A percentile compares a stretch with the other conserved stretches of the same genome.
These are phyloP conservation scores for Caenorhabditis doughertyi DNA, from an alignment of 2,888 invertebrate species.

Conservation along the genomic window DNA sequence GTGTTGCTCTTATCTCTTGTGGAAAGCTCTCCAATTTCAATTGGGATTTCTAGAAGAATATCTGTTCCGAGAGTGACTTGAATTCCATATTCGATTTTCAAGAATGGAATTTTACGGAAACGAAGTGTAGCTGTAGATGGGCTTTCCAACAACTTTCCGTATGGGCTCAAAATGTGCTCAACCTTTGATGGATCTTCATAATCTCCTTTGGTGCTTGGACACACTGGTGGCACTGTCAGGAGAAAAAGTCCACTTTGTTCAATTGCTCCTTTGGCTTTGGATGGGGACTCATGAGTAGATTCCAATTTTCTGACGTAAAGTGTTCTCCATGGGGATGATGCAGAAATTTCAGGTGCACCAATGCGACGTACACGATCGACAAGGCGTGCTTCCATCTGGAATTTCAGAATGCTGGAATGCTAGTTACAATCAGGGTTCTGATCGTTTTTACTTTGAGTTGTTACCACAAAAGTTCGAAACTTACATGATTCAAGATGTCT, in stretches of 20 bases:
- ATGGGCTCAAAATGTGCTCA: conserved; percentile 65
- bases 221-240: conserved; percentile 70
- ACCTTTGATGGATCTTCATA: conserved; percentile 58
- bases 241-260: conserved; percentile 66
- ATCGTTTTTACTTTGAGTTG: no score
- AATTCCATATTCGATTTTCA: conserved; percentile 74
- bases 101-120: conserved; percentile 73
- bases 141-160: conserved; percentile 68
- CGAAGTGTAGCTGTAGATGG: conserved; percentile 73
- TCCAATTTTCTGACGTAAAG: conserved; percentile 65
- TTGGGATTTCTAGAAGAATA: conserved; percentile 70
- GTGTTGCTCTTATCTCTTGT: conserved; percentile 65
- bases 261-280: conserved; percentile 58
- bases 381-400: conserved; percentile 73
- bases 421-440: not conserved
- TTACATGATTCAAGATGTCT: conserved; percentile 71
- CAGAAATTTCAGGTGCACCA: conserved; percentile 66
- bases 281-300: conserved; percentile 43
- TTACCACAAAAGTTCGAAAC: not conserved
- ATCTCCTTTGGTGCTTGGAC: conserved; percentile 70
- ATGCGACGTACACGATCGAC: conserved; percentile 72
- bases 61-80: conserved; percentile 71
- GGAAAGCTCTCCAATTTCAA: conserved; percentile 69
- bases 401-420: not conserved
- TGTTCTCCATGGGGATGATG: conserved; percentile 66